Base-by-base conservation (phyloP, 1,140 invertebrate species). In the Heliconius nattereri region DNA sequence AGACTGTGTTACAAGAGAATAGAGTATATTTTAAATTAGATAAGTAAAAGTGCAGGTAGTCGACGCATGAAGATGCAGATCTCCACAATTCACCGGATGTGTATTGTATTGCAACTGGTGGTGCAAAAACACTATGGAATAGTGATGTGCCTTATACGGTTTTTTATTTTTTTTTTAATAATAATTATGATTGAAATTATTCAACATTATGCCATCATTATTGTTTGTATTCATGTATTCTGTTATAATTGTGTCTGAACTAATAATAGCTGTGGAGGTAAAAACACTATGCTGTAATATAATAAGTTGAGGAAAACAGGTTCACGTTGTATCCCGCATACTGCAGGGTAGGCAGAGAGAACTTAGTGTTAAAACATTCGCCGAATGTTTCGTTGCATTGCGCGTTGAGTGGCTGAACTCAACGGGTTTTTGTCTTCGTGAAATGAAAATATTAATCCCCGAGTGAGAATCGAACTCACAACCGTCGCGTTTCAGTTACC, bases 11-110 rank as follows among this genome's bases (percentile, higher is more conserved):
- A 20, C 1, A 3, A 54, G 8, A n/a, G 2, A 11, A 60, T 57
- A 75, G 8, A n/a, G 73, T 75, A 57, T 35, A 35, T 75, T 75
- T 35, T 75, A 3, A 16, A 16, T 66, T 66, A 29, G 13, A 23
- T 13, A 26, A n/a, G 8, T n/a, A 0, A 2, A 66, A 26, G 32
- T 72, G 32, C 35, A 72, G 71, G 71, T 71, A 82, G 45, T 71
- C 79, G 76, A 77, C 73, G 85, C 86, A 83, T 88, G 81, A 89
- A 88, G 89, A 90, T 88, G 86, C 84, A 87, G 84, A 86, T 85
- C 86, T 87, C 80, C 75, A 89, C 86, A 88, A 87, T 87, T 78
- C 82, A 82, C 86, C 87, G 90, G 90, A 91, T 85, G 87, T 83
- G 84, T 87, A 87, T 91, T 91, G 89, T 91, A 78, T 84, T 75